phyloP scores from a whole-genome alignment of 2,888 invertebrate species.

The Biston stratarius region DNA sequence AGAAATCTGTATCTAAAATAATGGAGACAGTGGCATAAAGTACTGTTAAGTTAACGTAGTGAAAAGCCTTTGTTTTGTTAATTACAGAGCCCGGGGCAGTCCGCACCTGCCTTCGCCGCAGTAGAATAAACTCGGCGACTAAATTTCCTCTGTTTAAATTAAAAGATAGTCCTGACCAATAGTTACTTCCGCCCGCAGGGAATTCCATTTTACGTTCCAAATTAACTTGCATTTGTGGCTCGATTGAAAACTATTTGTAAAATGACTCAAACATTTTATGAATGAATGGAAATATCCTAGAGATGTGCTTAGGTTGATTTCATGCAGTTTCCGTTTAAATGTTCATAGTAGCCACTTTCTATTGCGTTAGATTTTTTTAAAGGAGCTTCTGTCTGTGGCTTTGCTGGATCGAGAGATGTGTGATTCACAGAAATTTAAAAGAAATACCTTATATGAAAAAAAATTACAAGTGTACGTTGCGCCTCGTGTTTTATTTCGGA shows the following conservation, averaged over 20 bases:
- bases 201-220: constrained; percentile 53
- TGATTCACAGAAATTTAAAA: no score
- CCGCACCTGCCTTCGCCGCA: constrained; percentile 75
- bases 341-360: no score
- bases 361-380: no score
- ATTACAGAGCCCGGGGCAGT: constrained; percentile 70
- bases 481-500: no score
- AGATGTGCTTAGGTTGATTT: neutral
- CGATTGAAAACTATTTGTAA: constrained; percentile 45
- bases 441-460: no score
- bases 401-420: no score
- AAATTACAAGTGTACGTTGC: no score
- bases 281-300: neutral
- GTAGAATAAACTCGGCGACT: constrained; percentile 71
- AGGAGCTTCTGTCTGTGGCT: no score
- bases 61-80: constrained; percentile 80
- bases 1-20: constrained; percentile 67
- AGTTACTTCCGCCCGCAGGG: constrained; percentile 55
- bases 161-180: constrained; percentile 72
- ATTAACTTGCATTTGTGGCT: constrained; percentile 56
- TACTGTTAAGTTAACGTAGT: constrained; percentile 72
- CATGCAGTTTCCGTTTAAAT: no score
- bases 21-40: constrained; percentile 70
- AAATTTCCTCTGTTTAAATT: constrained; percentile 75
- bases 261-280: constrained; percentile 38